Evolutionary conservation across 2,888 invertebrate genomes (phyloP), one percentile per base, ranked within the genome.

Genomic region (Mechanitis messenoides): DNA sequence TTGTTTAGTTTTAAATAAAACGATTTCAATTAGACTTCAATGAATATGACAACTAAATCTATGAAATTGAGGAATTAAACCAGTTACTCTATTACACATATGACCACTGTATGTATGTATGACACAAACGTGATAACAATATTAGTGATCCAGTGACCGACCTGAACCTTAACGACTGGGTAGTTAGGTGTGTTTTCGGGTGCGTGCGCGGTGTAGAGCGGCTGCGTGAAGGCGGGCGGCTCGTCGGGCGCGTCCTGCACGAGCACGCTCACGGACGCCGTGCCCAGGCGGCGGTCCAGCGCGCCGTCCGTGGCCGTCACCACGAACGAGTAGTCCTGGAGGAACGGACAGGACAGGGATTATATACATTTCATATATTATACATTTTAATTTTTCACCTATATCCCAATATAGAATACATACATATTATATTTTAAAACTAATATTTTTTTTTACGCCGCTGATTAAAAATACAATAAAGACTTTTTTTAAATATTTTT

Each of bases 251-350:
- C 88, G 78, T 97, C 97, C 58, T 93, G 89, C 0, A 97, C 96
- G 71, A 91, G 89, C 0, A 97, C 93, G 0, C 95, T 94, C 9
- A 97, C 96, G 0, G 96, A 95, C 0, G 97, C 96, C 0, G 97
- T 97, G 2, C 96, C 96, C 46, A 97, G 89, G 12, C 97, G 92
- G 3, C 95, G 94, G 89, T 97, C 96, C 0, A 94, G 92, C 0
- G 96, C 97, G 31, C 96, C 95, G 77, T 97, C 97, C 77, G 93
- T 94, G 1, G 97, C 97, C 0, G 96, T 97, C 7, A 97, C 96
- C 53, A 96, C 96, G 81, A 97, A 95, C 66, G 92, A 92, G 76
- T 95, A 95, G 53, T 93, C 93, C 94, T 95, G 81, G 2, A 81
- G 76, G 28, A 9, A 12, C 35, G 53, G 20, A 20, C 3, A 47